phyloP scores from a whole-genome alignment of 1,140 invertebrate species.

The Hyphantria cunea region DNA sequence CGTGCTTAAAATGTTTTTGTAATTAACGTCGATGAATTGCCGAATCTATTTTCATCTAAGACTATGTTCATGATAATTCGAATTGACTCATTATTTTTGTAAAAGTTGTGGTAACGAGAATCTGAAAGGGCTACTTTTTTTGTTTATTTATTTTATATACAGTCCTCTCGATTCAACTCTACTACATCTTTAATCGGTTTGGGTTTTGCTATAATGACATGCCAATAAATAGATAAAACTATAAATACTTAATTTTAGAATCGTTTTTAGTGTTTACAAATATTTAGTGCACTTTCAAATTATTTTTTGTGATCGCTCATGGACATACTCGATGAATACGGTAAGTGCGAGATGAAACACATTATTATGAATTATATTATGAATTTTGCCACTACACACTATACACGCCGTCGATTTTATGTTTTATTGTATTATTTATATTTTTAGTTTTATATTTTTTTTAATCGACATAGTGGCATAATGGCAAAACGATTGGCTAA shows the following conservation, averaged over 20 bases:
- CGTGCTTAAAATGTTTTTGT: not conserved
- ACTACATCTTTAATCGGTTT: conserved; percentile 21
- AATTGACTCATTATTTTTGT: conserved; percentile 29
- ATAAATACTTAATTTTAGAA: conserved; percentile 18
- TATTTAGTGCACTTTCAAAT: conserved; percentile 23
- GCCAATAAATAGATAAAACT: conserved; percentile 18
- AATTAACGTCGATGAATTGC: too few relatives aligned
- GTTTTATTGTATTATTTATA: conserved; percentile 31
- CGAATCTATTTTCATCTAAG: conserved; percentile 17
- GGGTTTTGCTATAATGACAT: conserved; percentile 16
- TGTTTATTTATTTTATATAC: conserved; percentile 1
- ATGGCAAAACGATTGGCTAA: conserved; percentile 55
- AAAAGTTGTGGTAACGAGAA: conserved; percentile 24
- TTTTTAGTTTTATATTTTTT: conserved; percentile 43
- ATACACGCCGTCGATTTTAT: conserved; percentile 31
- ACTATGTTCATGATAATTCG: conserved; percentile 22
- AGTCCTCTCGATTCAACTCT: not conserved
- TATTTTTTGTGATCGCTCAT: conserved; percentile 21
- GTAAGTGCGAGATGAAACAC: conserved; percentile 31
- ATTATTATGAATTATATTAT: conserved; percentile 34
- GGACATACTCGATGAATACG: conserved; percentile 25
- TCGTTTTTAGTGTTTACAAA: conserved; percentile 12
- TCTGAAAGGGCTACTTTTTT: not conserved
- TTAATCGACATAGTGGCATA: conserved; percentile 76
- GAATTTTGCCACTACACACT: conserved; percentile 34